Evolutionary conservation across 2,888 invertebrate species (phyloP), one percentile per base, ranked within the genome.

Genomic region (Ectemnius lituratus): DNA sequence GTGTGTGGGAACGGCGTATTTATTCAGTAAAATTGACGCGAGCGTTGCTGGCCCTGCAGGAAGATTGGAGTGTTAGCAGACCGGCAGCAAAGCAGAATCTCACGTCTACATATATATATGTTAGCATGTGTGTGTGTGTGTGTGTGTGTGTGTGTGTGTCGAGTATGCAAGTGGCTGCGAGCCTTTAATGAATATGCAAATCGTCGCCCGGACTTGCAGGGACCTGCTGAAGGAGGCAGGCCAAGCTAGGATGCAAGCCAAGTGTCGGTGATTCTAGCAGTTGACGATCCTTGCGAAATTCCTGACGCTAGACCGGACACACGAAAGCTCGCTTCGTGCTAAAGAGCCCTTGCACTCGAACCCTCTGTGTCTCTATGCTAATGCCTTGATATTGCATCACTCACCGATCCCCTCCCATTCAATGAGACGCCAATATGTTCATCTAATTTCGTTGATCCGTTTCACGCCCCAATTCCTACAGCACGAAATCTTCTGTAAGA

Each of bases 161-260:
- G 49, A 60, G 47, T 49, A 57, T 60, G 57, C 47, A 66, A 76
- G 79, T 73, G 76, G 14, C 74, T 82, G 80, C 79, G 76, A 79
- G 80, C 82, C 81, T 89, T 88, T 87, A 87, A 89, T 89, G 88
- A 89, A 89, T 89, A 89, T 89, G 89, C 88, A 89, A 87, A 89
- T 89, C 84, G 82, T 73, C 80, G 70, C 74, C 75, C 75, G 76
- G 80, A 80, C 85, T 86, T 81, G 78, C 83, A 81, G 81, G 82
- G 84, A 83, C 81, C 78, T 79, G 82, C 76, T 75, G 70, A 68
- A 76, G 77, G 79, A 62, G 74, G 27, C 66, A 62, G 57, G 59
- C 52, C 58, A 56, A 65, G 63, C 52, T 28, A 72, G 62, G 49
- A 61, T 67, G 70, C 63, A 67, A 68, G 60, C 37, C n/a, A 28